Evolutionary conservation across 2,113 vertebrate genomes (phyloP), one percentile per base, ranked within the genome.

Genomic region (Astatoreochromis straeleni): DNA sequence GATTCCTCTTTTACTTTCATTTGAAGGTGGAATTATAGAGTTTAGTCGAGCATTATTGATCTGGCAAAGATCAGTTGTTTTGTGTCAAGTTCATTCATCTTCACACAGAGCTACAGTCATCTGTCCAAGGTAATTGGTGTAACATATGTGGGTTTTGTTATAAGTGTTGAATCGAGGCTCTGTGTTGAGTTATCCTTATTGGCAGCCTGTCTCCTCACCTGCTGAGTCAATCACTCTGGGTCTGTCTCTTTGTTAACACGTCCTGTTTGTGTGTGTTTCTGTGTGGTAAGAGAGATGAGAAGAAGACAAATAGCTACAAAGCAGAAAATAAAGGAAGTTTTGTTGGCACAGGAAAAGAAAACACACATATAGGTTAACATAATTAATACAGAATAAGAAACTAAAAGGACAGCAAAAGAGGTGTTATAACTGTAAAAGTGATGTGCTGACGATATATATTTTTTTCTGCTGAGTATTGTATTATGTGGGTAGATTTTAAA

Each of bases 141-240:
- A 85, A 88, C 80, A 63, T 81, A 81, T 87, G 58, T 81, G 81
- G 53, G 47, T 88, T 89, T 89, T 80, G 84, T 89, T 91, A 82
- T 65, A 83, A 84, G 68, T 65, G 82, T 45, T 47, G 81, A 89
- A 58, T 84, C 31, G 11, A 24, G 60, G 38, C 70, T 68, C 7
- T 31, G 54, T 38, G 80, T 33, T 80, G 89, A 91, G 60, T 92
- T 90, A 93, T 84, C 68, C 33, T 81, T 82, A 92, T 88, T 89
- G 92, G 89, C 91, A 94, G 89, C 85, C 42, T 88, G 92, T 91
- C 90, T 93, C 85, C 91, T 90, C 82, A 42, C 88, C 88, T 3
- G 55, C 92, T 80, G 78, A 89, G 87, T 90, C 89, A 89, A 95
- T 95, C 92, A 93, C 84, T 94, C 90, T 87, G 84, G 26, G 21